Evolutionary conservation across 2,888 invertebrate genomes (phyloP).

Genomic region (Sphaerophoria taeniata): DNA sequence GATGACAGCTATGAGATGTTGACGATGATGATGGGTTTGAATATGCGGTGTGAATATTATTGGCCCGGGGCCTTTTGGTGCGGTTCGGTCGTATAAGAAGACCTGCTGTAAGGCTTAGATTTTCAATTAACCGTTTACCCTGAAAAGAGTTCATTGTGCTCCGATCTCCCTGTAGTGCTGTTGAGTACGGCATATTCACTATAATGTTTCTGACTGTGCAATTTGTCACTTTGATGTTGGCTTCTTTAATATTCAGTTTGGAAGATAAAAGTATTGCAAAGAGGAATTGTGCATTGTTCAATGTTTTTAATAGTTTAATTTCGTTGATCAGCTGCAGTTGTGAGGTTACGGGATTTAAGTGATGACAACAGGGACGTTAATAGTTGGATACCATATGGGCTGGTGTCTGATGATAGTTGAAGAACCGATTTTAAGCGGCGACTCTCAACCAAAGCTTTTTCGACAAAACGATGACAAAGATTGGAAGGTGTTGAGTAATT

Average conservation of each 20-base stretch:
- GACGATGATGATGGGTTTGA: conserved; percentile 17
- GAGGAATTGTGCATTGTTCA: background rate
- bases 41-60: conserved; percentile 35
- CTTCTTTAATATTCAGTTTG: background rate
- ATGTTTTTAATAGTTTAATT: background rate
- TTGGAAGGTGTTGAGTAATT: background rate
- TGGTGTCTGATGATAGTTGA: background rate
- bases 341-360: background rate
- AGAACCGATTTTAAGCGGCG: background rate
- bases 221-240: conserved; percentile 25
- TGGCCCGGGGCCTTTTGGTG: conserved; percentile 40
- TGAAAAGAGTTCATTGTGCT: conserved; percentile 66
- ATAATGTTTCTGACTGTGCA: conserved; percentile 32
- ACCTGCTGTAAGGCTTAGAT: conserved; percentile 56
- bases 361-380: background rate
- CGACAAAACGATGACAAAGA: background rate
- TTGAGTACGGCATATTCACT: background rate
- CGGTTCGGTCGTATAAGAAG: conserved; percentile 55
- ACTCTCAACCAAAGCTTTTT: background rate
- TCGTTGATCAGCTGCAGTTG: background rate
- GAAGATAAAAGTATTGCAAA: background rate
- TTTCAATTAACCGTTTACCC: conserved; percentile 62
- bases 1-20: conserved; percentile 17
- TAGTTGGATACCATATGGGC: background rate
- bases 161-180: conserved; percentile 4